Base-by-base conservation (phyloP, 2,113 vertebrate species). In the Hymenochirus boettgeri region DNA sequence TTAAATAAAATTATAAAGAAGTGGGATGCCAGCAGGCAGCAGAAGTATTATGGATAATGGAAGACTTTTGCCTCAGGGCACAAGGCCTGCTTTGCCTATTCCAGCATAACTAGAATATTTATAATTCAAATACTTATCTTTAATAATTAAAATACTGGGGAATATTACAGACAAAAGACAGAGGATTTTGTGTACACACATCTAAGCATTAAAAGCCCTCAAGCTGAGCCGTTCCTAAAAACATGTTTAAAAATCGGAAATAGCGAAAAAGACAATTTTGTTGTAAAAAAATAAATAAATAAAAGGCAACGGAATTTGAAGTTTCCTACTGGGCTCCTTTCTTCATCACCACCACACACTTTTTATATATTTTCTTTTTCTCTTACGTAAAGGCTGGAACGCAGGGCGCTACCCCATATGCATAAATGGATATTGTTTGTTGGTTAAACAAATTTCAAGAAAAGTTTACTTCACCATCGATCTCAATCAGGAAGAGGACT, bases 111-210 rank as follows among this genome's bases (percentile, higher is more conserved):
- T 97, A 98, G 96, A 97, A 98, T 96, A 99, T 99, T 97, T 98
- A 98, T 98, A 97, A 98, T 99, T 98, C 95, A 98, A 99, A 99
- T 99, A 95, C 96, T 95, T 96, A 96, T 93, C 93, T 97, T 99
- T 95, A 99, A 99, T 99, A 95, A 99, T 99, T 99, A 99, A 99
- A 96, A 89, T 60, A 86, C 90, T 80, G 86, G 89, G 87, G 90
- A 91, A 94, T 96, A 97, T 94, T 96, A 94, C 94, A 97, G 91
- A 88, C 86, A 91, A 93, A 95, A 89, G 85, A 80, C 89, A 89
- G 89, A 85, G 88, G 89, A 89, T 92, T 89, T 91, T 89, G 90
- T 87, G 86, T 87, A 89, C 88, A 89, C 84, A 90, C 83, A 84
- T 89, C 83, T 82, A 77, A 85, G 83, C 81, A 91, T 87, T 89